Evolutionary conservation across 2,113 vertebrate genomes (phyloP).

Genomic region (Alethe diademata): DNA sequence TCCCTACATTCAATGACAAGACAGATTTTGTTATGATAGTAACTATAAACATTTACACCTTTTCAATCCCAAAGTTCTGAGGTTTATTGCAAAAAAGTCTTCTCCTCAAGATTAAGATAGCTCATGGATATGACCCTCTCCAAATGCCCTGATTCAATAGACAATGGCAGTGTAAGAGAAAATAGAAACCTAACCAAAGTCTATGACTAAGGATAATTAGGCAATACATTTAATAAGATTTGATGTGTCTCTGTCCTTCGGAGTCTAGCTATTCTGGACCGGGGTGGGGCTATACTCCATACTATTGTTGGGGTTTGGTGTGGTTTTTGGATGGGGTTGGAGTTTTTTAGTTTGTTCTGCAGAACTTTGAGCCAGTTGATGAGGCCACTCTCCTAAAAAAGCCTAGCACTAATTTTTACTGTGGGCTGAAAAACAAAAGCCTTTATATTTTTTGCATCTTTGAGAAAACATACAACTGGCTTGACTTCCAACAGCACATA

Average conservation of each 20-base stretch:
- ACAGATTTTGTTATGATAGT: not conserved
- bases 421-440: not conserved
- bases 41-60: not conserved
- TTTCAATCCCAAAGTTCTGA: not conserved
- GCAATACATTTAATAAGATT: not conserved
- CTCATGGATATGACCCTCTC: not conserved
- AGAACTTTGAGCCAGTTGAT: not conserved
- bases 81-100: not conserved
- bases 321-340: not conserved
- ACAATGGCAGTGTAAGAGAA: not conserved
- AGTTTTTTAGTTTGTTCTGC: not conserved
- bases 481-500: not conserved
- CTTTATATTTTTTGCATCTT: not conserved
- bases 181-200: not conserved
- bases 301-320: not conserved
- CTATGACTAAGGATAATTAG: not conserved
- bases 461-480: not conserved
- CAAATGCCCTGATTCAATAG: not conserved
- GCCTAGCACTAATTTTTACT: not conserved
- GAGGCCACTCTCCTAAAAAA: not conserved
- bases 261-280: not conserved
- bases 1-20: not conserved
- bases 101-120: not conserved
- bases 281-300: not conserved
- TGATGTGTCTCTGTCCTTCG: not conserved